Conservation (phyloP, 2,113 vertebrate genomes). For the Aix galericulata region DNA sequence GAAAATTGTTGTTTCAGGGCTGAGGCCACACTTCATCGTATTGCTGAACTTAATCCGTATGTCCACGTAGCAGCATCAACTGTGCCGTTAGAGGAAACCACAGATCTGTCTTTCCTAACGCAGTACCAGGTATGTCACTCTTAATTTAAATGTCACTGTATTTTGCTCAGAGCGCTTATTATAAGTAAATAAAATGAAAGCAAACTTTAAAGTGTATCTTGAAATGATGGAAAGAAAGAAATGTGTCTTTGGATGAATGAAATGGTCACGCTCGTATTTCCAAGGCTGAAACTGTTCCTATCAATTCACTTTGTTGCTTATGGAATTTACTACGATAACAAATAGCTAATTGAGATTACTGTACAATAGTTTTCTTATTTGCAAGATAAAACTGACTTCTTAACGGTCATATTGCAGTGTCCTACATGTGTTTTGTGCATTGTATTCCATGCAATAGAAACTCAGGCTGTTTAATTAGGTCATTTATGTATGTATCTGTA, state of each 20-base stretch:
- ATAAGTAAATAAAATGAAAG: neutral
- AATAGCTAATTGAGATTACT: neutral
- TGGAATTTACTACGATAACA: neutral
- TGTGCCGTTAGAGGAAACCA: slow-evolving; percentile 80
- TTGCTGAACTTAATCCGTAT: slow-evolving; percentile 94
- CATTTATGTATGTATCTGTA: neutral
- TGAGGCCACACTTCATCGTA: slow-evolving; percentile 85
- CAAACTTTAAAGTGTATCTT: neutral
- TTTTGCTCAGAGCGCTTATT: neutral
- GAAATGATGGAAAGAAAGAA: neutral
- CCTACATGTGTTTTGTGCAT: neutral
- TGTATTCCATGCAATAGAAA: neutral
- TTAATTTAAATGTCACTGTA: neutral
- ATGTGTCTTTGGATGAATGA: neutral
- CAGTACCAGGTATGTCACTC: slow-evolving; percentile 84
- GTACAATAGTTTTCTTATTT: neutral
- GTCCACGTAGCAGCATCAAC: slow-evolving; percentile 88
- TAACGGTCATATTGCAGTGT: neutral
- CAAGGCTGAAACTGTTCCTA: neutral
- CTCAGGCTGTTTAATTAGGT: neutral
- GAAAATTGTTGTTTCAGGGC: slow-evolving; percentile 77
- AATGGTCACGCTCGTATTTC: neutral
- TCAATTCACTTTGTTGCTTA: neutral
- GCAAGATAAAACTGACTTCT: neutral
- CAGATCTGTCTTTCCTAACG: slow-evolving; percentile 89